Evolutionary conservation across 2,888 invertebrate species (phyloP).

Genomic region (Leucania comma): DNA sequence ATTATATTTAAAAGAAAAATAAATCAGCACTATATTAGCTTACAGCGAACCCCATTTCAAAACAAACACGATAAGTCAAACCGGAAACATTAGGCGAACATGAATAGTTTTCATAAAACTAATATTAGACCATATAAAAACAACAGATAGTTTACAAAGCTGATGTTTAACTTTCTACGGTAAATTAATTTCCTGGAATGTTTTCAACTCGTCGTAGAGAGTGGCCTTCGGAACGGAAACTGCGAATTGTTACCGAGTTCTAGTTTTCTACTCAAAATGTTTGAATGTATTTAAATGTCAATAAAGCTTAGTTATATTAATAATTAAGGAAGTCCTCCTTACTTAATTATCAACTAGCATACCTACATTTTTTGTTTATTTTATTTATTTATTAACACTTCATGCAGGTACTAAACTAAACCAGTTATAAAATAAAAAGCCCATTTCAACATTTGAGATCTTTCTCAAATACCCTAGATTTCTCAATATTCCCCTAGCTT

Average conservation of each 20-base stretch:
- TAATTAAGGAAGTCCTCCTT: too few species aligned
- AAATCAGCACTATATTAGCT: too few species aligned
- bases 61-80: not conserved
- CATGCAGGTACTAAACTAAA: too few species aligned
- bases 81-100: slow-evolving; percentile 3
- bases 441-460: too few species aligned
- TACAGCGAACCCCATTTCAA: not conserved
- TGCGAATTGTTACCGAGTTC: slow-evolving; percentile 15
- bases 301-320: not conserved
- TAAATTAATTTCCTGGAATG: slow-evolving; percentile 24
- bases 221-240: not conserved
- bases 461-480: too few species aligned
- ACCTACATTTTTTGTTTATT: too few species aligned
- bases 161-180: slow-evolving; percentile 4
- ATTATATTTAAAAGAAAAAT: too few species aligned
- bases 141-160: slow-evolving; percentile 12
- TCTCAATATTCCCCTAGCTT: too few species aligned
- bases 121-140: not conserved
- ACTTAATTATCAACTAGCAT: too few species aligned
- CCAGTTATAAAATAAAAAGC: too few species aligned
- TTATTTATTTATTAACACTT: too few species aligned
- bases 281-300: slow-evolving; percentile 6
- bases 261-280: slow-evolving; percentile 29
- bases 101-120: slow-evolving; percentile 9
- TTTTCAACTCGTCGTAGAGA: not conserved